phyloP scores from a whole-genome alignment of 2,888 invertebrate species.

The Aelia acuminata region DNA sequence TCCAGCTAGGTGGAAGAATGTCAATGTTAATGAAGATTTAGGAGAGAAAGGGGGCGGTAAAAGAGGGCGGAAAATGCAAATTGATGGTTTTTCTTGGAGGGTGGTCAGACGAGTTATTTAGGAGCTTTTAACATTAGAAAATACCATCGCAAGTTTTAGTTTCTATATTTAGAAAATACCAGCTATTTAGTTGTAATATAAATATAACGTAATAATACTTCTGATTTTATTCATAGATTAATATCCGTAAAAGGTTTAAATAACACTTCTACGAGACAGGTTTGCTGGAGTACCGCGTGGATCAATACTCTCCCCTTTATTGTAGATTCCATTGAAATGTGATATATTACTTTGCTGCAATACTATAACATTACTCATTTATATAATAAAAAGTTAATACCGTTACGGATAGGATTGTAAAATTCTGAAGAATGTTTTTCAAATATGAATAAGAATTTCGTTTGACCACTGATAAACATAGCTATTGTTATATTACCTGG shows the following conservation, averaged over 20 bases:
- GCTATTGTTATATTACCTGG: too few species aligned
- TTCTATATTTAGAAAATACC: background rate
- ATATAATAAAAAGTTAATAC: too few species aligned
- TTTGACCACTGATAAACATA: too few species aligned
- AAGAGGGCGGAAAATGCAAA: conserved; percentile 5
- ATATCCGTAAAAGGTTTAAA: background rate
- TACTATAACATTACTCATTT: too few species aligned
- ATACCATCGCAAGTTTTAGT: background rate
- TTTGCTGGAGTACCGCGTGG: background rate
- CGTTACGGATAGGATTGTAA: too few species aligned
- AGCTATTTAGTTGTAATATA: background rate
- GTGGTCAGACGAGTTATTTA: background rate
- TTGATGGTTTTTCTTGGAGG: conserved; percentile 26
- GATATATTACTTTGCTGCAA: too few species aligned
- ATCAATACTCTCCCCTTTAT: background rate
- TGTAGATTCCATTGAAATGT: background rate
- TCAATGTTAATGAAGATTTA: conserved; percentile 10
- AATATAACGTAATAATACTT: background rate
- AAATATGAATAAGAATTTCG: too few species aligned
- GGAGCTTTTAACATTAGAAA: background rate
- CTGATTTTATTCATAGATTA: background rate
- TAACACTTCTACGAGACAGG: background rate
- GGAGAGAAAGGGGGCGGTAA: background rate
- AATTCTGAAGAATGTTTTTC: too few species aligned
- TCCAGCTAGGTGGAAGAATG: background rate